Conservation (phyloP, 2,888 invertebrate genomes). For the Synanthedon myopaeformis region DNA sequence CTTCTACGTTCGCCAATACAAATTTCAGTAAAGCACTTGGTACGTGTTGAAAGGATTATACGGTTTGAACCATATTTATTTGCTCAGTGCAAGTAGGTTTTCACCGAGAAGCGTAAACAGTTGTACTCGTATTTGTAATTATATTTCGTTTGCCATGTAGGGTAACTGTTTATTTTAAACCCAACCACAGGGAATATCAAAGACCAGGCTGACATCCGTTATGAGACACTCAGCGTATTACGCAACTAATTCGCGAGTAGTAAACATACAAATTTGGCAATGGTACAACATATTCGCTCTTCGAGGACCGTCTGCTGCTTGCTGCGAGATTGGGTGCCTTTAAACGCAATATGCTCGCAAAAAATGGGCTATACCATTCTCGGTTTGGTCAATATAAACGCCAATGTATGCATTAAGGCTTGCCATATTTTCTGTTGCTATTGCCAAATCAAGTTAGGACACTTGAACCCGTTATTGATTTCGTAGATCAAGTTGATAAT, state of each 20-base stretch:
- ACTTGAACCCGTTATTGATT: constrained; percentile 88
- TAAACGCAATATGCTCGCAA: constrained; percentile 53
- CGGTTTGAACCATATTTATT: constrained; percentile 70
- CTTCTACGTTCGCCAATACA: constrained; percentile 93
- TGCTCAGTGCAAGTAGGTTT: constrained; percentile 51
- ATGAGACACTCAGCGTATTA: constrained; percentile 95
- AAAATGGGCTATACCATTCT: constrained; percentile 49
- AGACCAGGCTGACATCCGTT: constrained; percentile 85
- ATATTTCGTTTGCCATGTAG: constrained; percentile 25
- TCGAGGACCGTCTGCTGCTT: constrained; percentile 89
- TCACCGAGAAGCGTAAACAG: constrained; percentile 41
- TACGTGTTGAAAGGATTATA: constrained; percentile 74
- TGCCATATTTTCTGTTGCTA: constrained; percentile 94
- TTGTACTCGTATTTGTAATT: constrained; percentile 30
- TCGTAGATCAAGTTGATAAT: constrained; percentile 20
- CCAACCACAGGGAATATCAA: constrained; percentile 94
- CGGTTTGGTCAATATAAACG: constrained; percentile 29
- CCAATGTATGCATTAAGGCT: constrained; percentile 61
- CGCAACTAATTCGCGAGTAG: constrained; percentile 94
- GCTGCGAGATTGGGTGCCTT: constrained; percentile 79
- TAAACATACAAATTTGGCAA: constrained; percentile 95
- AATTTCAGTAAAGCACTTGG: constrained; percentile 86
- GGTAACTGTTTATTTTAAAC: constrained; percentile 80
- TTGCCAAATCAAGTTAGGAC: constrained; percentile 81
- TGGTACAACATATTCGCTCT: constrained; percentile 92